Base-by-base conservation (phyloP, 92 coral and sea anemone species). In the Anthopleura xanthogrammica region DNA sequence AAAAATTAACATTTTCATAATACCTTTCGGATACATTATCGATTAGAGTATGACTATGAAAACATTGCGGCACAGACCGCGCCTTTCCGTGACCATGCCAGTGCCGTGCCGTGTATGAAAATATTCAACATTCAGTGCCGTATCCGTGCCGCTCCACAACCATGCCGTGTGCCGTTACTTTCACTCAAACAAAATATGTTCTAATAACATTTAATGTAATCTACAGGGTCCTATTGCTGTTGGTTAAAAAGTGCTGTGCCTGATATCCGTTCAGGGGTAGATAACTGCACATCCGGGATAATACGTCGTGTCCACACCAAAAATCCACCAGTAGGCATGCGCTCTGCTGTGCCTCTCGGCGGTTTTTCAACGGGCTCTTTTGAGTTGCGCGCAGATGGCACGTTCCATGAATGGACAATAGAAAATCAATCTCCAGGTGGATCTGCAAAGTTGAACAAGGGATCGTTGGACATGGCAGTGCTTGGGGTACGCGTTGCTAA, bases 351-450 rank as follows among this genome's bases (percentile, higher is more conserved):
- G 13, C 98, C 98, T 7, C 90, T 93, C 3, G 98, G 98, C 12
- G 98, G 98, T 46, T 87, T 93, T 75, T 92, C 93, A 6, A 91
- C 98, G 73, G 95, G 98, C 64, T 93, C 98, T 17, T 91, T 93
- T 80, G 98, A 93, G 73, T 81, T 93, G 46, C 98, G 91, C 50
- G 98, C 93, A 7, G 98, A 93, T 80, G 98, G 98, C 52, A 91
- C 98, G 17, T 91, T 93, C 54, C 98, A 93, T 52, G 98, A 93
- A 55, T 93, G 98, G 98, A 93, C 98, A 0, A 89, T 93, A 62
- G 98, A 93, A 83, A 93, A 93, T 93, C 98, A 93, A 87, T 93
- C 98, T 54, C 98, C 98, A 48, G 98, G 98, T 36, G 98, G 98
- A 70, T 93, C 98, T 71, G 98, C 98, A 52, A 93, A 93, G 83